These are phyloP conservation scores for Sthenelais limicola DNA, from an alignment of 2,888 invertebrate genomes.

Conservation along the genomic window DNA sequence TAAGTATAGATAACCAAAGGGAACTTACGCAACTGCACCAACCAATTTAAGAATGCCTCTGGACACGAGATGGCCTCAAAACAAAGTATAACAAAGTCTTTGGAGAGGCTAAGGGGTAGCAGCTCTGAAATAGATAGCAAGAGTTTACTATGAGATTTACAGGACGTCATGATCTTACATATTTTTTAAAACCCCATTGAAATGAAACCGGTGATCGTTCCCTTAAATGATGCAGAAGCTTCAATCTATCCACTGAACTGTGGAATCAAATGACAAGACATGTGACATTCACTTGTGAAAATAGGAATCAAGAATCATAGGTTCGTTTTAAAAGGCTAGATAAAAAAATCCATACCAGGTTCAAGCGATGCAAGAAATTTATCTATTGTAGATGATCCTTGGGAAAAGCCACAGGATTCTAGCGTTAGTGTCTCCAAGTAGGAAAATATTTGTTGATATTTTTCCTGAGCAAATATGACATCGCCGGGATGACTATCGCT, in stretches of 20 bases:
- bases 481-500: constrained; percentile 16
- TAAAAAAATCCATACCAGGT: constrained; percentile 8
- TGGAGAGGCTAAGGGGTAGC: constrained; percentile 50
- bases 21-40: constrained; percentile 57
- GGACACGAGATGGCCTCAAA: constrained; percentile 50
- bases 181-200: no score
- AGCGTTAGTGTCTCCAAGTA: constrained; percentile 21
- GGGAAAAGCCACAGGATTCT: constrained; percentile 25
- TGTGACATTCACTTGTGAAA: no score
- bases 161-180: background rate
- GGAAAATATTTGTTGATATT: background rate
- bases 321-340: background rate
- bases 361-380: constrained; percentile 7
- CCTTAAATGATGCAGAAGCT: no score
- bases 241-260: no score
- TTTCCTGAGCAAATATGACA: background rate
- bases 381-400: constrained; percentile 2
- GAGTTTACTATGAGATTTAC: background rate
- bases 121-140: constrained; percentile 49
- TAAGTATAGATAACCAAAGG: no score
- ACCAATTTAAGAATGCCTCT: constrained; percentile 54
- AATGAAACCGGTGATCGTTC: no score
- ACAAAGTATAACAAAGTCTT: constrained; percentile 52
- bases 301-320: no score
- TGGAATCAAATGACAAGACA: no score